A percentile compares a stretch with the other conserved stretches of the same genome.
phyloP scores from a whole-genome alignment of 2,113 vertebrate species.

The Orcinus orca region DNA sequence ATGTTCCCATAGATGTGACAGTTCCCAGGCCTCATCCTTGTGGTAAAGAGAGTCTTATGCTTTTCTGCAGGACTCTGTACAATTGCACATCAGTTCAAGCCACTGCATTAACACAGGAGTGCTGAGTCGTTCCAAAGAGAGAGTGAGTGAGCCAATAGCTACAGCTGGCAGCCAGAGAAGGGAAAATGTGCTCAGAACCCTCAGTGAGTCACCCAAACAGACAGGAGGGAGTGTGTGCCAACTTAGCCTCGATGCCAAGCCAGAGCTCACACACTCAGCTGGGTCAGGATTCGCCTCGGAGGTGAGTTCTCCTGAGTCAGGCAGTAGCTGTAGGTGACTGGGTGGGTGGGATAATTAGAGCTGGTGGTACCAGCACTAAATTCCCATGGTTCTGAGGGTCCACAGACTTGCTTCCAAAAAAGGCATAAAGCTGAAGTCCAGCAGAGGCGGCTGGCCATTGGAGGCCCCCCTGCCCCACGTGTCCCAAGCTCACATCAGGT shows the following conservation, averaged over 20 bases:
- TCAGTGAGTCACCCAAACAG: slow-evolving; percentile 67
- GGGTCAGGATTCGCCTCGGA: slow-evolving; percentile 19
- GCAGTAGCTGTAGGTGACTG: background rate
- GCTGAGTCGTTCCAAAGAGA: slow-evolving; percentile 21
- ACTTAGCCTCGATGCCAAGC: background rate
- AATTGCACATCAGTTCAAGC: slow-evolving; percentile 20
- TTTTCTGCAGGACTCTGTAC: background rate
- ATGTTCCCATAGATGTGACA: background rate
- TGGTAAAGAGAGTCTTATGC: background rate
- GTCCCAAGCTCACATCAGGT: background rate
- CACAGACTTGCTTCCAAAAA: background rate
- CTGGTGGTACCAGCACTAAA: background rate
- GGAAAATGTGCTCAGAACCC: slow-evolving; percentile 64
- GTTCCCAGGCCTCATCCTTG: background rate
- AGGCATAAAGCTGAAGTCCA: background rate
- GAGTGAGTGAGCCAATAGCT: slow-evolving; percentile 51
- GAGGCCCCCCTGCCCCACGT: background rate
- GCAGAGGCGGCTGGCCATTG: background rate
- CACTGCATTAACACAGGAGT: background rate
- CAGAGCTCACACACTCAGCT: slow-evolving; percentile 33
- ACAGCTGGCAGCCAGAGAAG: slow-evolving; percentile 59
- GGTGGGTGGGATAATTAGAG: background rate
- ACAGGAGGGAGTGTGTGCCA: slow-evolving; percentile 37
- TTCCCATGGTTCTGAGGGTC: background rate
- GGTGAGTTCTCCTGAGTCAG: background rate